phyloP scores from a whole-genome alignment of 2,113 vertebrate species.

The Lipotes vexillifer region DNA sequence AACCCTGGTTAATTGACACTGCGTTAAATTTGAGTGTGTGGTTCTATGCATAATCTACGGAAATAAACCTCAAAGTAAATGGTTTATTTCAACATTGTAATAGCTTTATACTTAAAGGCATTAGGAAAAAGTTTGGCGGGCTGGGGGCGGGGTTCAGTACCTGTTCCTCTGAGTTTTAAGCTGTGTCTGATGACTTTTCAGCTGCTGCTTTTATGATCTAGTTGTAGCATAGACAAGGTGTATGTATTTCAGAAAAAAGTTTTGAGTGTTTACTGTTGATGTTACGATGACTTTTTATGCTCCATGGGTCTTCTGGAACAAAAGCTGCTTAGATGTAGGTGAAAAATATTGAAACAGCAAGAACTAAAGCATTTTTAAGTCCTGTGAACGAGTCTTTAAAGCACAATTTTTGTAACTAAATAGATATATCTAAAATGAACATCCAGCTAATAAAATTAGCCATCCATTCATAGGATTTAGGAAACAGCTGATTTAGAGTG shows the following conservation, averaged over 20 bases:
- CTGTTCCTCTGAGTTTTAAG: background rate
- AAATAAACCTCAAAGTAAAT: slow-evolving; percentile 10
- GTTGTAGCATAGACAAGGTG: background rate
- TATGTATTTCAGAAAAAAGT: background rate
- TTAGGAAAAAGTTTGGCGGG: background rate
- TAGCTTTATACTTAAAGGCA: background rate
- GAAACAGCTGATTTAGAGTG: background rate
- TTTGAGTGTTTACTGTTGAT: background rate
- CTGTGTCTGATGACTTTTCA: background rate
- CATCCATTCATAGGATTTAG: background rate
- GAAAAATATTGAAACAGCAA: background rate
- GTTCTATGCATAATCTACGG: background rate
- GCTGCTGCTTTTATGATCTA: background rate
- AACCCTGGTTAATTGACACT: background rate
- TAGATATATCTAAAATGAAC: background rate
- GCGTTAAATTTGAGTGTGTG: background rate
- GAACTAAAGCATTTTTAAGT: background rate
- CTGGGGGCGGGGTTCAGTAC: background rate
- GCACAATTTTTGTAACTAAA: background rate
- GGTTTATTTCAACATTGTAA: background rate
- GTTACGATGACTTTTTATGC: background rate
- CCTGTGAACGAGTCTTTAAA: background rate
- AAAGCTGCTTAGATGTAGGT: background rate
- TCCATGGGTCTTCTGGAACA: background rate
- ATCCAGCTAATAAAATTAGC: background rate